Conservation (phyloP, 2,888 invertebrate genomes). For the Netelia fuscicornis region DNA sequence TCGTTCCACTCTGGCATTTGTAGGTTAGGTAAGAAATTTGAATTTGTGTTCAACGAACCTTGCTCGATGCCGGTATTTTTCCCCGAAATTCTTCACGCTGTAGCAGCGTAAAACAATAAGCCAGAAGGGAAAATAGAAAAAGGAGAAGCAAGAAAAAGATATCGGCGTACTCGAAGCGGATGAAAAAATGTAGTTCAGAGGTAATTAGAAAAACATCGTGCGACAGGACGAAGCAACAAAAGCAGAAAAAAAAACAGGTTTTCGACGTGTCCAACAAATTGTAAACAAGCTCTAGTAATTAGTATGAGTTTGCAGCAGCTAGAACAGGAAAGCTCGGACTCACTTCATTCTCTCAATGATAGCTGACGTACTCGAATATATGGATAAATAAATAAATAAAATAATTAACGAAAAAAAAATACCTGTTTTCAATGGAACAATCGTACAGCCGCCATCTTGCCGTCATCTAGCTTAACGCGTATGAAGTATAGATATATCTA, state of each 20-base stretch:
- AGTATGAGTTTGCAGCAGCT: neutral
- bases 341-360: constrained; percentile 29
- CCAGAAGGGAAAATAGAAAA: constrained; percentile 1
- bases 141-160: neutral
- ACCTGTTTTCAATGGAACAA: constrained; percentile 65
- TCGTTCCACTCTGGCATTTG: neutral
- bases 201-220: constrained; percentile 37
- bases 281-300: constrained; percentile 10
- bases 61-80: constrained; percentile 37
- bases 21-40: constrained; percentile 54
- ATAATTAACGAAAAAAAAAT: constrained; percentile 45
- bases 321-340: constrained; percentile 29
- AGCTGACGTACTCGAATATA: neutral
- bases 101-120: constrained; percentile 16
- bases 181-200: neutral
- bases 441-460: constrained; percentile 67
- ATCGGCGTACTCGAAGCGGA: neutral
- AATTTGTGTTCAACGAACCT: constrained; percentile 58
- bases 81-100: neutral
- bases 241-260: constrained; percentile 38
- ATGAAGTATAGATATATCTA: neutral
- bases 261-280: constrained; percentile 26
- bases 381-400: neutral
- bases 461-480: constrained; percentile 60
- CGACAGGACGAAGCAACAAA: constrained; percentile 35